Percentiles rank a stretch among this genome's conserved stretches.
phyloP scores from a whole-genome alignment of 2,113 vertebrate genomes.

The Gobius niger region DNA sequence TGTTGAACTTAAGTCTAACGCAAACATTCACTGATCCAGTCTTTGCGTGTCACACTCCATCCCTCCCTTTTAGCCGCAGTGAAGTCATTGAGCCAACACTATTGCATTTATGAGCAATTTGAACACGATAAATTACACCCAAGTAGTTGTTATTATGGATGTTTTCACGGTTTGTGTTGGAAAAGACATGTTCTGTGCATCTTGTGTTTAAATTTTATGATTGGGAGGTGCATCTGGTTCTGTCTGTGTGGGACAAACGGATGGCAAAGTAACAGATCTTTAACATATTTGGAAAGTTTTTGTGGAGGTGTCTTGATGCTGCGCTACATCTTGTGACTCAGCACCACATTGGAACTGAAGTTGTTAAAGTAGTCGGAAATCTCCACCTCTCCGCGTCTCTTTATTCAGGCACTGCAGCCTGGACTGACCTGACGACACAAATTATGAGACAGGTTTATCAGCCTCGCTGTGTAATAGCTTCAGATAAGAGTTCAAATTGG shows the following conservation, averaged over 20 bases:
- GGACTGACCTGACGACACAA: slow-evolving; percentile 29
- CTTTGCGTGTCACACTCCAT: slow-evolving; percentile 2
- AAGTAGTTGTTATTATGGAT: not conserved
- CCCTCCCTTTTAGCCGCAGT: not conserved
- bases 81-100: slow-evolving; percentile 1
- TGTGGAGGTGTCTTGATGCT: slow-evolving; percentile 46
- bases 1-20: not conserved
- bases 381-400: slow-evolving; percentile 55
- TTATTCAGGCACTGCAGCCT: slow-evolving; percentile 33
- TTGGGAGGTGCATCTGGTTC: too few relatives aligned
- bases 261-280: too few relatives aligned
- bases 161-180: not conserved
- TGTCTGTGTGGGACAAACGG: too few relatives aligned
- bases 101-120: not conserved
- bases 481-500: slow-evolving; percentile 29
- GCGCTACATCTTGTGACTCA: slow-evolving; percentile 65
- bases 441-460: slow-evolving; percentile 26
- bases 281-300: too few relatives aligned
- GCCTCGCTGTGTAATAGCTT: slow-evolving; percentile 15
- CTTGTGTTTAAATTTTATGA: too few relatives aligned
- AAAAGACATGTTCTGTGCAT: not conserved
- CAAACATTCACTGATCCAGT: slow-evolving; percentile 3
- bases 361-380: slow-evolving; percentile 56
- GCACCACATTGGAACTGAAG: slow-evolving; percentile 45
- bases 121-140: not conserved